These are phyloP conservation scores for Drosophila flavopinicola DNA, from an alignment of 2,888 invertebrate species.

Conservation along the genomic window DNA sequence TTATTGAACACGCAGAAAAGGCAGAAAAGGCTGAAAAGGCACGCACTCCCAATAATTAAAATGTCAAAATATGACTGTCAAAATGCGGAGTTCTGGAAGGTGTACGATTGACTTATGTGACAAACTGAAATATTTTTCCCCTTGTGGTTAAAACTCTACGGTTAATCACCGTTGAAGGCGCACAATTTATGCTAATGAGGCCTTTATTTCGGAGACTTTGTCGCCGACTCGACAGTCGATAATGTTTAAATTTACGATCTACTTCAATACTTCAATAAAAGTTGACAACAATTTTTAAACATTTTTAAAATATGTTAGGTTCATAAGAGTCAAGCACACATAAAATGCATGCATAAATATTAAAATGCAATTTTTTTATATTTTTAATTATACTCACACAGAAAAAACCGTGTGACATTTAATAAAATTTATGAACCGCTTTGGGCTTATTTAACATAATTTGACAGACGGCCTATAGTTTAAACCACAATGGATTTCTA, in stretches of 20 bases:
- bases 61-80: constrained; percentile 75
- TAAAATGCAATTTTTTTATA: constrained; percentile 40
- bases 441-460: constrained; percentile 70
- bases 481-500: constrained; percentile 34
- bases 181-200: constrained; percentile 68
- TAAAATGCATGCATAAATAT: constrained; percentile 28
- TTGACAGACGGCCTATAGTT: constrained; percentile 26
- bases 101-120: constrained; percentile 65
- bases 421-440: constrained; percentile 65
- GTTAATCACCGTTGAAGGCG: constrained; percentile 43
- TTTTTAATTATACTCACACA: constrained; percentile 67
- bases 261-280: constrained; percentile 37
- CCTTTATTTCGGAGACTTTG: constrained; percentile 62
- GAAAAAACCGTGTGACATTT: constrained; percentile 58
- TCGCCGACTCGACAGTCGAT: constrained; percentile 44
- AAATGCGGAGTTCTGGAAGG: constrained; percentile 52
- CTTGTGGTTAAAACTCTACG: constrained; percentile 10
- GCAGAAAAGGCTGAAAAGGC: constrained; percentile 41
- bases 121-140: constrained; percentile 30
- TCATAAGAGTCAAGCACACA: constrained; percentile 34
- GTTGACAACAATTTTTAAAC: constrained; percentile 30
- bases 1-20: constrained; percentile 65
- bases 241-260: constrained; percentile 66
- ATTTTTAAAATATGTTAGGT: constrained; percentile 43
- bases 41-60: constrained; percentile 77